Evolutionary conservation across 2,797 vertebrate genomes (phyloP).

Genomic region (Enteromius treurensis): DNA sequence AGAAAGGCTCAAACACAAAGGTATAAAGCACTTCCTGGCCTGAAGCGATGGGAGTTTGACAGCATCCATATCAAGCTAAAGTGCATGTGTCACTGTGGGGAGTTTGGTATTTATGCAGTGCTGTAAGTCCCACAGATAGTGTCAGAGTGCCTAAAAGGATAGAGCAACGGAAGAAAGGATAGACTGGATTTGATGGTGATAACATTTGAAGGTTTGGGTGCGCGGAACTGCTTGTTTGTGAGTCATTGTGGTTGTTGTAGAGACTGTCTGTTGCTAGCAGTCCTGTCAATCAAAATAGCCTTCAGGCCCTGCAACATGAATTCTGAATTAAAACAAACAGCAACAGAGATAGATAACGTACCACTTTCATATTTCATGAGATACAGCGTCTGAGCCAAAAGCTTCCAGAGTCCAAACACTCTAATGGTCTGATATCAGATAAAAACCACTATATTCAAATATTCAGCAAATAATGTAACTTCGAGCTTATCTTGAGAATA

Average conservation of each 20-base stretch:
- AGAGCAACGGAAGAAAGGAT: slow-evolving; percentile 66
- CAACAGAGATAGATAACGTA: slow-evolving; percentile 39
- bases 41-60: slow-evolving; percentile 60
- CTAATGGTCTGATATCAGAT: slow-evolving; percentile 40
- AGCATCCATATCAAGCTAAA: slow-evolving; percentile 66
- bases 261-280: slow-evolving; percentile 34
- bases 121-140: slow-evolving; percentile 72
- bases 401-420: slow-evolving; percentile 25
- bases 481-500: slow-evolving; percentile 30
- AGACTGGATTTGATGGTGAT: slow-evolving; percentile 72
- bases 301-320: slow-evolving; percentile 1
- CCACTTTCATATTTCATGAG: slow-evolving; percentile 40
- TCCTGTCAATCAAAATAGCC: slow-evolving; percentile 28
- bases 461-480: slow-evolving; percentile 14
- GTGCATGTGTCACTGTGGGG: slow-evolving; percentile 67
- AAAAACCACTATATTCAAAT: slow-evolving; percentile 38
- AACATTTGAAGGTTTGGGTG: slow-evolving; percentile 64
- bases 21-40: slow-evolving; percentile 62
- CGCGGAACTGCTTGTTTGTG: slow-evolving; percentile 25
- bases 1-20: slow-evolving; percentile 64
- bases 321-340: slow-evolving; percentile 40
- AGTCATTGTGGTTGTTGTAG: slow-evolving; percentile 24
- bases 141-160: slow-evolving; percentile 70
- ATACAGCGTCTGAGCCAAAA: slow-evolving; percentile 29
- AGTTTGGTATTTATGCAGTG: slow-evolving; percentile 73